Base-by-base conservation (phyloP, 2,113 vertebrate genomes). In the Vanacampus margaritifer region DNA sequence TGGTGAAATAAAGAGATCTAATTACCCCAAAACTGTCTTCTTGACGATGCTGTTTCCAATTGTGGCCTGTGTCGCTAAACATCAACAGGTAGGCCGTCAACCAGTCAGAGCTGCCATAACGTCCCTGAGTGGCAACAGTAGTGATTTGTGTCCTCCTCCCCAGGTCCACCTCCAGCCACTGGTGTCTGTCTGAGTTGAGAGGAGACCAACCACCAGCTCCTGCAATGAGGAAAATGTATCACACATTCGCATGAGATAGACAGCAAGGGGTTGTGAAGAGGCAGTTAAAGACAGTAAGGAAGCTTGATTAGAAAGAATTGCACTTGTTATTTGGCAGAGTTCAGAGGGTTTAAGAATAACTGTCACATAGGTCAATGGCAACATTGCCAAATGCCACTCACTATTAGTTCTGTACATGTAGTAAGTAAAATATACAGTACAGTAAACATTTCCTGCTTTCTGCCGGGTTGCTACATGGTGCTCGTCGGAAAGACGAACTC, bases 201-300 rank as follows among this genome's bases (percentile, higher is more conserved):
- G 96, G 95, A 81, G 95, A 94, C 96, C 96, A 98, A 37, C 96
- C 96, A 72, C 96, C 96, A 66, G 96, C 96, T 83, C 96, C 96
- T 97, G 88, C 43, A 67, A 59, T 67, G 37, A 24, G 57, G 32
- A 69, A 48, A 7, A 39, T 23, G 3, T 54, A 28, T 65, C 61
- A 53, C 45, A 17, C 5, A n/a, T 45, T 48, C 5, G 2, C 51
- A n/a, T 41, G 39, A 7, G 37, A 19, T 14, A 56, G 26, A 16
- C 12, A 32, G 16, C 5, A 57, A 57, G 14, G 6, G 0, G 6
- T 13, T 32, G 14, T 59, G 32, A 59, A 41, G 8, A 59, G 35
- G 35, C 21, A 9, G 11, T 8, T 12, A 12, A 16, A 58, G 28
- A 53, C 4, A 24, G 9, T 23, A 10, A 1, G 23, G 51, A 24